A percentile compares a stretch with the other conserved stretches of the same genome.
phyloP scores from a whole-genome alignment of 1,140 invertebrate genomes.

The Pygmarrhopalites habei region DNA sequence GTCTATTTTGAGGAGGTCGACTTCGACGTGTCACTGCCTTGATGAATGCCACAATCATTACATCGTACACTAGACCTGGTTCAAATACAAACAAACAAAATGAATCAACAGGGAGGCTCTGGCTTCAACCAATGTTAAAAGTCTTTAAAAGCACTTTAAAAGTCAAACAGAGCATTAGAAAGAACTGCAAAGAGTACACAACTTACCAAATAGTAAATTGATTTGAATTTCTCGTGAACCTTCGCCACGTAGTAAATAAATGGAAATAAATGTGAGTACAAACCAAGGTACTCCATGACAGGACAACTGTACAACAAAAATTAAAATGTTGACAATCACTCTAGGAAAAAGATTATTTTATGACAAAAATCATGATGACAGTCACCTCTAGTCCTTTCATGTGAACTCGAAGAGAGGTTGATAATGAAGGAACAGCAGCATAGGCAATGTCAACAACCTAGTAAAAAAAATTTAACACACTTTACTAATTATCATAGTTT shows the following conservation, averaged over 20 bases:
- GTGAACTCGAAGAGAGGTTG: slow-evolving; percentile 42
- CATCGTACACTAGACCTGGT: slow-evolving; percentile 74
- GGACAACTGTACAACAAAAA: slow-evolving; percentile 56
- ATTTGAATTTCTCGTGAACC: slow-evolving; percentile 68
- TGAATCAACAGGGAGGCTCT: no score
- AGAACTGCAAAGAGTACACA: no score
- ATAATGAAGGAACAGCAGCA: slow-evolving; percentile 46
- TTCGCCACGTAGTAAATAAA: slow-evolving; percentile 61
- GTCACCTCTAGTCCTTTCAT: slow-evolving; percentile 59
- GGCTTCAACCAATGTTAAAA: no score
- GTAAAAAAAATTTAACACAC: no score
- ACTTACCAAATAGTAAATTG: slow-evolving; percentile 73
- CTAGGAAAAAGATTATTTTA: neutral
- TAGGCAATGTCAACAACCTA: slow-evolving; percentile 55
- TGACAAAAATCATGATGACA: neutral
- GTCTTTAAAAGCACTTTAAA: no score
- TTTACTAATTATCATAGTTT: no score
- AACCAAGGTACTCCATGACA: slow-evolving; percentile 88
- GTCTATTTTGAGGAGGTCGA: slow-evolving; percentile 53
- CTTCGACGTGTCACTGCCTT: slow-evolving; percentile 72
- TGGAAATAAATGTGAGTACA: slow-evolving; percentile 59
- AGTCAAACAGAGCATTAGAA: no score
- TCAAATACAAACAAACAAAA: neutral
- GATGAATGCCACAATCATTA: slow-evolving; percentile 68
- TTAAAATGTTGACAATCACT: neutral